Percentiles rank a stretch among this genome's conserved stretches.
Conservation (phyloP, 2,797 vertebrate genomes). For the Sibirionetta formosa region DNA sequence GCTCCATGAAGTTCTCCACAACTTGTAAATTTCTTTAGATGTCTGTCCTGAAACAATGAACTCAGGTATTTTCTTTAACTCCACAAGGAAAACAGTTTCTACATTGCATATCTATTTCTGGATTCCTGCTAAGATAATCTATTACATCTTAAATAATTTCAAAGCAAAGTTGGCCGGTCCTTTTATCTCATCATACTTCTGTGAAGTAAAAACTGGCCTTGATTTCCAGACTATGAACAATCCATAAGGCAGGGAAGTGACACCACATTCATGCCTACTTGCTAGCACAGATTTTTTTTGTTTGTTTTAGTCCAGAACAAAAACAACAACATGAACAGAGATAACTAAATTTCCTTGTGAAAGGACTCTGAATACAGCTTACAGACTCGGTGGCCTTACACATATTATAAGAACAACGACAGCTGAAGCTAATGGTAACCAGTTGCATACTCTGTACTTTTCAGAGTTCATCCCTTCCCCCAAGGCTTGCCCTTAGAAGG, state of each 20-base stretch:
- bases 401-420: background rate
- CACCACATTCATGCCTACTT: background rate
- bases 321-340: background rate
- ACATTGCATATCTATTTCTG: background rate
- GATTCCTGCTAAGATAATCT: background rate
- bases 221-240: background rate
- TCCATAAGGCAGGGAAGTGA: background rate
- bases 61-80: background rate
- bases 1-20: background rate
- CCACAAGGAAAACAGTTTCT: background rate
- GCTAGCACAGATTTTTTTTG: fast-evolving
- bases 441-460: background rate
- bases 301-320: background rate
- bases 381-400: background rate
- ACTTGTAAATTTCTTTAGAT: background rate
- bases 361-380: background rate
- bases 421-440: background rate
- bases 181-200: background rate
- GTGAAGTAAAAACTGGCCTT: background rate
- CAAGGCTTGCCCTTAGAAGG: background rate
- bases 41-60: background rate
- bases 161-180: background rate
- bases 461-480: background rate
- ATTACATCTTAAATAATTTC: background rate
- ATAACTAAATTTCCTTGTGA: background rate